Percentiles rank a stretch among this genome's conserved stretches.
Conservation (phyloP, 2,888 invertebrate genomes). For the Mechanitis messenoides region DNA sequence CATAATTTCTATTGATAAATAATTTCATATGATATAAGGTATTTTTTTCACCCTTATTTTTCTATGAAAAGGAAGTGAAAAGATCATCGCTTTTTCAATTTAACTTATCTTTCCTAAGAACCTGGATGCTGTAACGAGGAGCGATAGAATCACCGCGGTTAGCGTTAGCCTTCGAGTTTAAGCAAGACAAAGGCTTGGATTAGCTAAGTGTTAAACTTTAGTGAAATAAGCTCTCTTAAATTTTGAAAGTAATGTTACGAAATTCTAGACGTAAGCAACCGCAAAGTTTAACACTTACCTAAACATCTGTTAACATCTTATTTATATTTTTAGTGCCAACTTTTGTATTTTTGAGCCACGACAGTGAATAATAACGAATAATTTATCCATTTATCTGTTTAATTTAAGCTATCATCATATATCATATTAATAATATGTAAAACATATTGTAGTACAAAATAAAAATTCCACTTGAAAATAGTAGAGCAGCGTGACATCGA, state of each 20-base stretch:
- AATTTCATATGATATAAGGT: not conserved
- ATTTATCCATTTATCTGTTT: no score
- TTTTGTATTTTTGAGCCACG: no score
- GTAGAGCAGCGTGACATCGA: constrained; percentile 7
- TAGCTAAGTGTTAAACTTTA: constrained; percentile 7
- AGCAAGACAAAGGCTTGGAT: constrained; percentile 13
- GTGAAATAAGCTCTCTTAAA: constrained; percentile 3
- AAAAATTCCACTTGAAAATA: constrained; percentile 1
- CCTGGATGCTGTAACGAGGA: constrained; percentile 20
- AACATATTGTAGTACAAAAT: constrained; percentile 1
- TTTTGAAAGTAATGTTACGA: no score
- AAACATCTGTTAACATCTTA: no score
- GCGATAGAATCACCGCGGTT: constrained; percentile 17
- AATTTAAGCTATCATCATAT: no score
- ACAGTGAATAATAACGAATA: no score
- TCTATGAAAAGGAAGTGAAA: constrained; percentile 10
- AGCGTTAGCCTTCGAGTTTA: constrained; percentile 12
- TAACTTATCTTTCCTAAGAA: constrained; percentile 41
- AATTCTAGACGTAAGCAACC: no score
- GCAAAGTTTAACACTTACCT: no score
- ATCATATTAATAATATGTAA: no score
- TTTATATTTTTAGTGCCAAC: no score
- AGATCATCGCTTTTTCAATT: constrained; percentile 45
- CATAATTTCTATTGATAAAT: not conserved
- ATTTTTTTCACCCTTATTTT: not conserved